These are phyloP conservation scores for Orientallactaga bullata DNA, from an alignment of 2,113 vertebrate species.

Conservation along the genomic window DNA sequence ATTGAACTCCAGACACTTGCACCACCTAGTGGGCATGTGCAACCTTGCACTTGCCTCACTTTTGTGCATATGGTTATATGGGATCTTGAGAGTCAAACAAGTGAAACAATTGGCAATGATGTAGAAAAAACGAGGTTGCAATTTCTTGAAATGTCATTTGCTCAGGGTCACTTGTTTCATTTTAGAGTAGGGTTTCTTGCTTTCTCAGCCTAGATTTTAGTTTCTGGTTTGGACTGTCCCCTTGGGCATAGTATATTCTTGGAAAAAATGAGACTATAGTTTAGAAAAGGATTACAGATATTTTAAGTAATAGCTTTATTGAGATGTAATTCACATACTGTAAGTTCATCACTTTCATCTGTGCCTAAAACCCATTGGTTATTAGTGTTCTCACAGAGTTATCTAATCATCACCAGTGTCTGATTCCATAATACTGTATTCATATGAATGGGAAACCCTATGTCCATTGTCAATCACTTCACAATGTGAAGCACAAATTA, in stretches of 20 bases:
- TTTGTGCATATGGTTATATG: too few relatives aligned
- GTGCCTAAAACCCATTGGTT: not conserved
- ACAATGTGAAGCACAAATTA: not conserved
- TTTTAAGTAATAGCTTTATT: not conserved
- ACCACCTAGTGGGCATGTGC: too few relatives aligned
- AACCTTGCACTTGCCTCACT: too few relatives aligned
- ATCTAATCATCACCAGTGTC: not conserved
- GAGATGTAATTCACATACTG: not conserved
- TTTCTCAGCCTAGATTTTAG: constrained; percentile 36
- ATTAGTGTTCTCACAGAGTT: not conserved
- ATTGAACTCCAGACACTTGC: too few relatives aligned
- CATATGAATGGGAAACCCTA: not conserved
- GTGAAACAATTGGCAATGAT: not conserved
- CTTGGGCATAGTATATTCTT: constrained; percentile 7
- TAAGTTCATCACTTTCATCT: not conserved
- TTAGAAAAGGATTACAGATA: constrained; percentile 42
- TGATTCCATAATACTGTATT: constrained; percentile 25
- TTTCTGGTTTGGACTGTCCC: constrained; percentile 52
- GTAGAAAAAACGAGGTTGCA: not conserved
- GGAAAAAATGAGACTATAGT: not conserved
- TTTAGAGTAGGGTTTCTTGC: not conserved
- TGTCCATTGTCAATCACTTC: not conserved
- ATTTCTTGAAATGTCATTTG: not conserved
- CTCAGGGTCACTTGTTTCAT: not conserved
- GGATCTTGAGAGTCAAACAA: too few relatives aligned